Evolutionary conservation across 2,888 invertebrate genomes (phyloP).

Genomic region (Spilosoma lubricipeda): DNA sequence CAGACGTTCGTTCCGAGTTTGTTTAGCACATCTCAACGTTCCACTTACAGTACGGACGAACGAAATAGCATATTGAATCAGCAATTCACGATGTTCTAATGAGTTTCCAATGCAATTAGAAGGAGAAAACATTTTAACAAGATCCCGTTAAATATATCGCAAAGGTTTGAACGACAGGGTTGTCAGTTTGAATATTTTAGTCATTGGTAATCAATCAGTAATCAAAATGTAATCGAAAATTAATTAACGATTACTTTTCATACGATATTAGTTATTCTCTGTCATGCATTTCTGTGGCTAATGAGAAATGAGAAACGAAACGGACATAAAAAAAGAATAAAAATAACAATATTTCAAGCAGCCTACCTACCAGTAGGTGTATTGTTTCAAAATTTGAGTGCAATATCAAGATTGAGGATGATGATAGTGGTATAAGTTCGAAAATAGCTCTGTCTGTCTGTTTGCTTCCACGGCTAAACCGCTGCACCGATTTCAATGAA

Average conservation of each 20-base stretch:
- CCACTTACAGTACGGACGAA: constrained; percentile 62
- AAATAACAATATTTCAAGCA: too few species aligned
- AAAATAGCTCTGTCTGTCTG: too few species aligned
- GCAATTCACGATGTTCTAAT: constrained; percentile 74
- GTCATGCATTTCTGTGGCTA: too few species aligned
- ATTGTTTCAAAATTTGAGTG: too few species aligned
- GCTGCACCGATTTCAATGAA: too few species aligned
- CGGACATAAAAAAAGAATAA: too few species aligned
- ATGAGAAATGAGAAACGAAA: too few species aligned
- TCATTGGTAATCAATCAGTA: background rate
- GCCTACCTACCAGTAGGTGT: too few species aligned
- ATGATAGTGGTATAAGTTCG: too few species aligned
- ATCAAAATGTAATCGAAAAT: background rate
- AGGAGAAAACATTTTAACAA: constrained; percentile 59
- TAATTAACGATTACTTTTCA: background rate
- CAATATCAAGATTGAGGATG: too few species aligned
- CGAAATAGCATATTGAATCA: constrained; percentile 74
- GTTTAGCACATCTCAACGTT: constrained; percentile 62
- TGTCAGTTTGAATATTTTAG: background rate
- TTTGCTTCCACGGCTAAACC: too few species aligned
- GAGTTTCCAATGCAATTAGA: constrained; percentile 71
- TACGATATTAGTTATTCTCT: too few species aligned
- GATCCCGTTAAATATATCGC: constrained; percentile 48
- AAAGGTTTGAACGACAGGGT: constrained; percentile 4
- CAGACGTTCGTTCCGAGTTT: constrained; percentile 46